Conservation (phyloP, 2,888 invertebrate species). For the Monochamus alternatus region DNA sequence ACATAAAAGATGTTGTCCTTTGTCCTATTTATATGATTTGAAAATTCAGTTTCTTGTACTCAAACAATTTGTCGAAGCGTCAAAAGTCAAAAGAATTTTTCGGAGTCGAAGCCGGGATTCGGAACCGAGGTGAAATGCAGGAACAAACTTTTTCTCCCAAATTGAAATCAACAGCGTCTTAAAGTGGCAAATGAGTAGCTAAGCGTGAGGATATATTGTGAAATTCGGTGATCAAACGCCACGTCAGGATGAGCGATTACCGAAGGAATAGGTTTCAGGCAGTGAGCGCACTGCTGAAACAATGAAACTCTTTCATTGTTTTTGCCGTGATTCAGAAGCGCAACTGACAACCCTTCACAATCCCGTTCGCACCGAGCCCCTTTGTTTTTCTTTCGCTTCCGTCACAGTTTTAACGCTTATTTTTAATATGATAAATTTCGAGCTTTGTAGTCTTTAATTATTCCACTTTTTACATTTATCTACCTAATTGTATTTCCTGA, state of each 20-base stretch:
- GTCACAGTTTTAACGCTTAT: slow-evolving; percentile 70
- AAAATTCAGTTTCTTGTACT: too few species aligned
- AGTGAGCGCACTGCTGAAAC: slow-evolving; percentile 60
- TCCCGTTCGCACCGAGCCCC: slow-evolving; percentile 65
- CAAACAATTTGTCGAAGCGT: slow-evolving; percentile 11
- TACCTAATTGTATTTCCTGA: slow-evolving; percentile 71
- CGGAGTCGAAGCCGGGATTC: neutral
- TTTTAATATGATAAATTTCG: slow-evolving; percentile 72
- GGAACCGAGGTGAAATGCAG: slow-evolving; percentile 28
- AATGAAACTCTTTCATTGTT: slow-evolving; percentile 72
- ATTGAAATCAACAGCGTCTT: slow-evolving; percentile 46
- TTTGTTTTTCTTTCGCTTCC: slow-evolving; percentile 71
- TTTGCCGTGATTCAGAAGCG: slow-evolving; percentile 69
- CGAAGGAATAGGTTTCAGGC: slow-evolving; percentile 56
- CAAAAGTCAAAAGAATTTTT: slow-evolving; percentile 30
- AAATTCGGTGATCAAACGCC: slow-evolving; percentile 59
- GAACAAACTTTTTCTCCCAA: slow-evolving; percentile 37
- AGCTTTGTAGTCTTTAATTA: slow-evolving; percentile 72
- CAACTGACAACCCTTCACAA: slow-evolving; percentile 70
- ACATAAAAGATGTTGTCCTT: too few species aligned
- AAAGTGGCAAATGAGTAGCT: slow-evolving; percentile 47
- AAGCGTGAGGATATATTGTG: slow-evolving; percentile 46
- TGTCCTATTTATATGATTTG: too few species aligned
- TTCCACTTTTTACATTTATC: slow-evolving; percentile 72
- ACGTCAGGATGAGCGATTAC: slow-evolving; percentile 68